Percentiles rank a stretch among this genome's conserved stretches.
These are phyloP conservation scores for Drosophila rufa DNA, from an alignment of 1,140 invertebrate genomes.

Conservation along the genomic window DNA sequence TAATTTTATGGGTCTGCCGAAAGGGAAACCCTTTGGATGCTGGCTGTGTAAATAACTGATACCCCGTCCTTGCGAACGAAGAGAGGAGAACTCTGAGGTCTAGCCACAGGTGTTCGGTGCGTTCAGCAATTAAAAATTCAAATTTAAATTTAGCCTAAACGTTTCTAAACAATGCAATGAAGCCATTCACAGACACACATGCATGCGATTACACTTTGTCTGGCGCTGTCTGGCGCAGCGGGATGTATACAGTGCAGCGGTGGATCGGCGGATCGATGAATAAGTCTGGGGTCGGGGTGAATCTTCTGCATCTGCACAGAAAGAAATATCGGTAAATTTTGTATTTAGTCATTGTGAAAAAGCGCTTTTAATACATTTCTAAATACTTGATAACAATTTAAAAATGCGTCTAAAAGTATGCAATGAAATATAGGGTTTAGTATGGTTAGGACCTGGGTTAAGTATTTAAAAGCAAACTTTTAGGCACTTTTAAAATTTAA, in stretches of 20 bases:
- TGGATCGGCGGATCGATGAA: slow-evolving; percentile 8
- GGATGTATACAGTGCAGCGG: slow-evolving; percentile 37
- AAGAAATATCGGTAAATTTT: neutral
- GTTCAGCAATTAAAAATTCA: slow-evolving; percentile 71
- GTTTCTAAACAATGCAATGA: slow-evolving; percentile 74
- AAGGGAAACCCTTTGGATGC: slow-evolving; percentile 13
- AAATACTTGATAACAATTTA: neutral
- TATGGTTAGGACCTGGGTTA: too few relatives aligned
- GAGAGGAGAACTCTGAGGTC: slow-evolving; percentile 18
- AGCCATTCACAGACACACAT: slow-evolving; percentile 53
- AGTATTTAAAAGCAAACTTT: too few relatives aligned
- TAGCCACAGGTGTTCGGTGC: slow-evolving; percentile 71
- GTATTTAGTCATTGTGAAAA: too few relatives aligned
- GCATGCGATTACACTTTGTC: slow-evolving; percentile 49
- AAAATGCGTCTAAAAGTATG: neutral
- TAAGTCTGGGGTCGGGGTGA: slow-evolving; percentile 14
- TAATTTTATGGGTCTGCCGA: slow-evolving; percentile 57
- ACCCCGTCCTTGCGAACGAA: too few relatives aligned
- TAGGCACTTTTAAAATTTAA: too few relatives aligned
- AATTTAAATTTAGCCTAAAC: slow-evolving; percentile 75
- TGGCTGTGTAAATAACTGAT: slow-evolving; percentile 17
- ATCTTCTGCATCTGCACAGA: slow-evolving; percentile 44
- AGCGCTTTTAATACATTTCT: too few relatives aligned
- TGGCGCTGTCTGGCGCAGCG: slow-evolving; percentile 56
- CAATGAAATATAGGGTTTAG: too few relatives aligned